A percentile compares a stretch with the other conserved stretches of the same genome.
Conservation (phyloP, 2,888 invertebrate species). For the Habroteleia sp. region DNA sequence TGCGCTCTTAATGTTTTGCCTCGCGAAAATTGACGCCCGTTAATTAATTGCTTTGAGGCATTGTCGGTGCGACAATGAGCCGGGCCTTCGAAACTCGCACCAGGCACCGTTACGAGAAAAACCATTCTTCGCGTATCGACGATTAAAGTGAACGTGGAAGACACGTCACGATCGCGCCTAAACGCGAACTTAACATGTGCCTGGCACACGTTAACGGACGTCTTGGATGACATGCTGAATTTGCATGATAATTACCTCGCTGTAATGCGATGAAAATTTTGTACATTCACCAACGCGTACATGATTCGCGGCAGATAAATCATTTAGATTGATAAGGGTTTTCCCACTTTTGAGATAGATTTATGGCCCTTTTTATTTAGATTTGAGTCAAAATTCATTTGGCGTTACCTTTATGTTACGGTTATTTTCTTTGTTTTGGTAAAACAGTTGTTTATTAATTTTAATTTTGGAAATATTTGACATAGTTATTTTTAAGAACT, state of each 20-base stretch:
- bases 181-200: constrained; percentile 38
- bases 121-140: constrained; percentile 26
- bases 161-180: constrained; percentile 25
- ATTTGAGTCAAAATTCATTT: not conserved
- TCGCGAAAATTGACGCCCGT: constrained; percentile 36
- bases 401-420: too few species aligned
- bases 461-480: too few species aligned
- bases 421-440: too few species aligned
- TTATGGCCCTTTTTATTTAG: constrained; percentile 27
- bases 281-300: not conserved
- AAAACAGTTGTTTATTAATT: too few species aligned
- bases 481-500: too few species aligned
- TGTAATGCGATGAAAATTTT: constrained; percentile 39
- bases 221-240: constrained; percentile 42
- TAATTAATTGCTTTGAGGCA: constrained; percentile 39
- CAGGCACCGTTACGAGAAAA: constrained; percentile 44
- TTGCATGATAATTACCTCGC: constrained; percentile 43
- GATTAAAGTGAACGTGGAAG: constrained; percentile 15
- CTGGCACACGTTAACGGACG: constrained; percentile 40
- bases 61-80: constrained; percentile 34
- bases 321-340: constrained; percentile 14
- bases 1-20: constrained; percentile 15
- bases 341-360: constrained; percentile 14
- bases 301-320: not conserved
- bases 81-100: constrained; percentile 29